phyloP scores from a whole-genome alignment of 2,797 vertebrate species.

The Rhinatrema bivittatum region DNA sequence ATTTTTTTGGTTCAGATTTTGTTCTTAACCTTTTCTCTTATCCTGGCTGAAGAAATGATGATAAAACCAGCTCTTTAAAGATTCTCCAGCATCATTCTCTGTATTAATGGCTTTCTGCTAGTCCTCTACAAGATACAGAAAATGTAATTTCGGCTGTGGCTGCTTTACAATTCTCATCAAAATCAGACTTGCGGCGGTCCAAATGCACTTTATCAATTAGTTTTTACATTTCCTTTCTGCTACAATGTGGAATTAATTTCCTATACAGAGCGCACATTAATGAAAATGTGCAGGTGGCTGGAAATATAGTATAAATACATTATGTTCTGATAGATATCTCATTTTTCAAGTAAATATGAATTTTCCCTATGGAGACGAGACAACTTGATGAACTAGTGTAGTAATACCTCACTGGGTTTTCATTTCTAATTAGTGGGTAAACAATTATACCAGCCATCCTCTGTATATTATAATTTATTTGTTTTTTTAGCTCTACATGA shows the following conservation, averaged over 20 bases:
- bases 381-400: constrained; percentile 1
- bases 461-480: no score
- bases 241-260: constrained; percentile 36
- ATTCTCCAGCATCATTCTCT: background rate
- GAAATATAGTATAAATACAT: constrained; percentile 34
- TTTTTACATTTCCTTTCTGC: constrained; percentile 15
- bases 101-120: background rate
- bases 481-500: no score
- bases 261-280: constrained; percentile 25
- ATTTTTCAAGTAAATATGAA: constrained; percentile 28
- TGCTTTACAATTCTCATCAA: constrained; percentile 6
- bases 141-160: constrained; percentile 16
- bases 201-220: constrained; percentile 28
- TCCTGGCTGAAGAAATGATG: background rate
- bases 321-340: constrained; percentile 20
- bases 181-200: constrained; percentile 17
- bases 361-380: constrained; percentile 7
- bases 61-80: background rate
- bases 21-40: background rate
- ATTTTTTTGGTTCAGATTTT: background rate
- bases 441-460: no score
- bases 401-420: background rate
- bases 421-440: constrained; percentile 8
- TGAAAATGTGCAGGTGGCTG: constrained; percentile 32
- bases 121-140: background rate